A percentile compares a stretch with the other conserved stretches of the same genome.
These are phyloP conservation scores for Scyliorhinus canicula DNA, from an alignment of 2,797 vertebrate species.

Conservation along the genomic window DNA sequence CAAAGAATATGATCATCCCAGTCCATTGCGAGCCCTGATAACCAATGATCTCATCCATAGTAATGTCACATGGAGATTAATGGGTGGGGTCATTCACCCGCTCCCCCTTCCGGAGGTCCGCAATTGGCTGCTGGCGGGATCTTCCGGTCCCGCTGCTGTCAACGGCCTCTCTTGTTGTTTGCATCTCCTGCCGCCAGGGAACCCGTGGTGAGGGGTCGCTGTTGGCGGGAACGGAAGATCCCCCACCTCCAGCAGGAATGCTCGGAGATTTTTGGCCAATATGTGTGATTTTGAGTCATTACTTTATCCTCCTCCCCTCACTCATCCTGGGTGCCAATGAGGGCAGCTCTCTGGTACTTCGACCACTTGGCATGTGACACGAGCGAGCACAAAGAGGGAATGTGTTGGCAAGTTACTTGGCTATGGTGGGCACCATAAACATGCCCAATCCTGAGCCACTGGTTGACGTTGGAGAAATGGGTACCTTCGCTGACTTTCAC, in stretches of 20 bases:
- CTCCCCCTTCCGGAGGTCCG: too few species aligned
- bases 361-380: not conserved
- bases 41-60: not conserved
- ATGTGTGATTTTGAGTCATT: not conserved
- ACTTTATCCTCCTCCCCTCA: not conserved
- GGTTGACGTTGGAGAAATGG: too few species aligned
- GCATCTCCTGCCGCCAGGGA: too few species aligned
- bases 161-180: too few species aligned
- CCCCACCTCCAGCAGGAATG: too few species aligned
- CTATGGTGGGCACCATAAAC: not conserved
- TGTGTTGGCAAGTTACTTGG: not conserved
- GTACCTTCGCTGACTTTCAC: not conserved
- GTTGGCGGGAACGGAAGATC: too few species aligned
- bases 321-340: not conserved
- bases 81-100: too few species aligned
- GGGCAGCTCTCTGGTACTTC: not conserved
- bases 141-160: too few species aligned
- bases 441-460: too few species aligned
- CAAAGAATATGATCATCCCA: not conserved
- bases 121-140: too few species aligned
- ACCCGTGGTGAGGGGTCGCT: too few species aligned
- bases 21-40: not conserved
- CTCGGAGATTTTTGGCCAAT: too few species aligned
- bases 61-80: not conserved
- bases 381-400: not conserved